Base-by-base conservation (phyloP, 2,113 vertebrate species). In the Nerophis ophidion region DNA sequence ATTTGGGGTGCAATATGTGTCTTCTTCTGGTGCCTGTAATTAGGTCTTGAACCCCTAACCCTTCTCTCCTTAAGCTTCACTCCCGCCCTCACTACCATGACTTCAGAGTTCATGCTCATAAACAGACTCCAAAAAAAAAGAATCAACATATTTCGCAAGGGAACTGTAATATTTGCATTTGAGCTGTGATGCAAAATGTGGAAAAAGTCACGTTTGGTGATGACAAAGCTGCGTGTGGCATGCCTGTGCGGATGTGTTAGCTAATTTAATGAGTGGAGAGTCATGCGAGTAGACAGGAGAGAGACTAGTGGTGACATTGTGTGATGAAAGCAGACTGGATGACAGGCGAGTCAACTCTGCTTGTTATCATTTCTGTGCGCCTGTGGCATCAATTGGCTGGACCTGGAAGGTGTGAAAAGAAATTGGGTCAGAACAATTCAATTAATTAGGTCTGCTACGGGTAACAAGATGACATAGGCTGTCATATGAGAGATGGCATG, bases 391-490 rank as follows among this genome's bases (percentile, higher is more conserved):
- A 76, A 86, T 61, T 74, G 82, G 79, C 84, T 83, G 71, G 72
- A 63, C 74, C 85, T 80, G 48, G 75, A 66, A 72, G 79, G 81
- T 82, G 81, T 69, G 36, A 75, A 64, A 69, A 71, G 48, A 61
- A 40, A 75, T 55, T 56, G 19, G 59, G 65, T 56, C 68, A 65
- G 63, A 58, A 57, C 35, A 57, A 70, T 83, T 80, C 81, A 68
- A 83, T 81, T 87, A 88, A 86, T 88, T 82, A 80, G 74, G 69
- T 71, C 58, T 77, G 53, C 66, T 63, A 69, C 73, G 68, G 79
- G 68, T 67, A 45, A 44, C 33, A n/a, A 38, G 66, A 70, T 83
- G 82, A 85, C 76, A 87, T 78, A 81, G 55, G 76, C 66, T 75
- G 72, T 79, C 68, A 73, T 35, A 79, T 69, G 64, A 68, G 64